Evolutionary conservation across 2,113 vertebrate genomes (phyloP).

Genomic region (Tragelaphus scriptus): DNA sequence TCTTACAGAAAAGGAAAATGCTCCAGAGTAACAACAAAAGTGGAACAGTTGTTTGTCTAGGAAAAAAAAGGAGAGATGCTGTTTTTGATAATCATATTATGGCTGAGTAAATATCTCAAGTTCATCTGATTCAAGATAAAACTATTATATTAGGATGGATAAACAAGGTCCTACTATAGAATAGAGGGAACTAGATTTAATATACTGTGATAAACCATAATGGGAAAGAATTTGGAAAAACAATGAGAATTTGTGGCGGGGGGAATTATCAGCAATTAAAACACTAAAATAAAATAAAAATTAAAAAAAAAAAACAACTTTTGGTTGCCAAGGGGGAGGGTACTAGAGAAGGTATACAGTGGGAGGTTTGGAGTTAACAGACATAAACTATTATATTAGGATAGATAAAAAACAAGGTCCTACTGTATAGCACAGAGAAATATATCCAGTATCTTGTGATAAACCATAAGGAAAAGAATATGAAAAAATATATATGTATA

Average conservation of each 20-base stretch:
- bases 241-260: not conserved
- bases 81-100: slow-evolving; percentile 29
- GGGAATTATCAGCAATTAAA: not conserved
- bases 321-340: not conserved
- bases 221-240: not conserved
- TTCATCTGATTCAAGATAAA: slow-evolving; percentile 36
- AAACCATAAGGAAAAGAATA: not conserved
- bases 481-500: not conserved
- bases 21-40: slow-evolving; percentile 35
- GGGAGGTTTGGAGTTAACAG: not conserved
- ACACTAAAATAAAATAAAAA: not conserved
- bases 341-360: not conserved
- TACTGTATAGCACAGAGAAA: not conserved
- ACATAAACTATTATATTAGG: not conserved
- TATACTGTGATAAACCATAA: not conserved
- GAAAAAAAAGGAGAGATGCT: not conserved
- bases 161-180: not conserved
- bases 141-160: not conserved
- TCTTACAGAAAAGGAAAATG: slow-evolving; percentile 45
- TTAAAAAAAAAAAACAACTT: not conserved
- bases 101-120: slow-evolving; percentile 36
- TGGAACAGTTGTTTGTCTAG: slow-evolving; percentile 37
- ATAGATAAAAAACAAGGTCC: not conserved
- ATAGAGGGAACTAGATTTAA: not conserved
- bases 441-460: not conserved